Evolutionary conservation across 2,797 vertebrate species (phyloP).

Genomic region (Anabas testudineus): DNA sequence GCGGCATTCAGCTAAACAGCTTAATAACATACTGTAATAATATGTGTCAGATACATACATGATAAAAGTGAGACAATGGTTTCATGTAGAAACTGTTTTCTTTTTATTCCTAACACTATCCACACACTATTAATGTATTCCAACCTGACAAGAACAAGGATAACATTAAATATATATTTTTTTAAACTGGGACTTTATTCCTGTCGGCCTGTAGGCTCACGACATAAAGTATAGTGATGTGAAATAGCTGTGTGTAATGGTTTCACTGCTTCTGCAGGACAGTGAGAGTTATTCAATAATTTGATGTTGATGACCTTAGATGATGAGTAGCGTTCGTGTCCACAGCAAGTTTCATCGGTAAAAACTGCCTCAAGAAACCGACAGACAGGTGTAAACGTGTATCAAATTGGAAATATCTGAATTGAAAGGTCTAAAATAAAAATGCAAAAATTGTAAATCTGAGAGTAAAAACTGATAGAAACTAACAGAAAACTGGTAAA

Average conservation of each 20-base stretch:
- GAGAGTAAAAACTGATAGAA: no score
- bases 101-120: no score
- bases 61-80: background rate
- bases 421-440: background rate
- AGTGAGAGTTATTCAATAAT: background rate
- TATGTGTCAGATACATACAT: background rate
- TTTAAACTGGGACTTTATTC: background rate
- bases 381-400: background rate
- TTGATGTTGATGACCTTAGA: background rate
- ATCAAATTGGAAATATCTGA: background rate
- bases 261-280: slow-evolving; percentile 10
- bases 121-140: background rate
- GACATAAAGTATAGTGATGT: background rate
- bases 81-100: slow-evolving; percentile 8
- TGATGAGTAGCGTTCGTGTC: slow-evolving; percentile 6
- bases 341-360: background rate
- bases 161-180: background rate
- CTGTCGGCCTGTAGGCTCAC: background rate
- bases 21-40: slow-evolving; percentile 3
- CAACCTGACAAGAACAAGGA: background rate
- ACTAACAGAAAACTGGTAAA: no score
- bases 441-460: background rate
- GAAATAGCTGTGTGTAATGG: background rate
- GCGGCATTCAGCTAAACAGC: no score
- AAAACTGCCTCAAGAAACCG: background rate